Evolutionary conservation across 2,888 invertebrate genomes (phyloP), one percentile per base, ranked within the genome.

Genomic region (Quadroppia sp.): DNA sequence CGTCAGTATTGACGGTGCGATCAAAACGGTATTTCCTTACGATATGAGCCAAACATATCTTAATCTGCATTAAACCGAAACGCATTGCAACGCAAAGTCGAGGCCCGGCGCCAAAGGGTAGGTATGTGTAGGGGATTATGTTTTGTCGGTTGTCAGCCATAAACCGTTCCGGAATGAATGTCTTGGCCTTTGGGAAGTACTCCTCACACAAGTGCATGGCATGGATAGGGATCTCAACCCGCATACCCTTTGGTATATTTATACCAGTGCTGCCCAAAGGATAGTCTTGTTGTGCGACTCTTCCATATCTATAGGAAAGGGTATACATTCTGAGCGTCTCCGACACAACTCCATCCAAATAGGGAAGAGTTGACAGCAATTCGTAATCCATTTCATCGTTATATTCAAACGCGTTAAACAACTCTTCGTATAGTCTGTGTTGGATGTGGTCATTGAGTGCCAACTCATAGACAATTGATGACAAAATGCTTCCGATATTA

Each of bases 161-260:
- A 80, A 86, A 86, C 77, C 86, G 81, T 40, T 85, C 83, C 2
- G 85, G 85, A 73, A 84, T 82, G 78, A 85, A 86, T 45, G 83
- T 83, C 0, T 86, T 83, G 0, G 89, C 89, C 11, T 88, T 83
- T 0, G 87, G 86, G 77, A 86, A 88, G 78, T 86, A 82, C 1
- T 85, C 83, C 0, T 86, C 85, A 79, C 88, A 87, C 80, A 85
- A 86, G 76, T 88, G 88, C 77, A 88, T 85, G 30, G 86, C 85
- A 77, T 85, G 83, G 9, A 84, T 82, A 17, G 87, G 86, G 59
- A 88, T 84, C 23, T 86, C 82, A 2, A 87, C 80, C 20, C 83
- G 78, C 0, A 84, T 85, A 0, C 40, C 56, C 1, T n/a, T 25
- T 9, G n/a, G 11, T 20, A 75, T 13, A 11, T 2, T 13, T 36